Percentiles rank a stretch among this genome's conserved stretches.
phyloP scores from a whole-genome alignment of 2,888 invertebrate genomes.

The Ariolimax columbianus region DNA sequence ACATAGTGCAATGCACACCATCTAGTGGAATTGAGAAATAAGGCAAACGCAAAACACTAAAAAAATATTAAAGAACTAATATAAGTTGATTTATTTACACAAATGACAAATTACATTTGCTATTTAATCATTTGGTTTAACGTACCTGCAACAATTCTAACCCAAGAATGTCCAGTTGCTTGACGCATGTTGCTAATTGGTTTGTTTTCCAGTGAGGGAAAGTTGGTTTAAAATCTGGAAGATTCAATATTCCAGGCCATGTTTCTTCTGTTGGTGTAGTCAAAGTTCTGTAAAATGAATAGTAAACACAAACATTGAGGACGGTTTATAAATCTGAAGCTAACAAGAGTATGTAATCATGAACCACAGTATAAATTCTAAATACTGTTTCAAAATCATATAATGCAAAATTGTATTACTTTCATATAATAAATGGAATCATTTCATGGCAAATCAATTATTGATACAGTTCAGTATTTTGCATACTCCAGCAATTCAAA shows the following conservation, averaged over 20 bases:
- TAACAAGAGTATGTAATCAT: neutral
- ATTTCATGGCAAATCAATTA: no score
- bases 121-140: neutral
- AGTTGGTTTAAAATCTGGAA: conserved; percentile 95
- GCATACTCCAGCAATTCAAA: no score
- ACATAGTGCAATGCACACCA: no score
- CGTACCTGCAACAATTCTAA: conserved; percentile 85
- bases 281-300: conserved; percentile 84
- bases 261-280: conserved; percentile 95
- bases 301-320: neutral
- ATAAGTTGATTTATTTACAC: no score
- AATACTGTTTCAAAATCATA: neutral
- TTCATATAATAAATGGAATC: no score
- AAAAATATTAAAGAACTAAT: no score
- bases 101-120: neutral
- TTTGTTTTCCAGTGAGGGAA: conserved; percentile 96
- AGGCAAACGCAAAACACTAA: no score
- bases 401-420: no score
- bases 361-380: neutral
- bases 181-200: conserved; percentile 87
- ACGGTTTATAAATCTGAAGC: neutral
- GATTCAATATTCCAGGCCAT: conserved; percentile 94
- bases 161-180: conserved; percentile 87
- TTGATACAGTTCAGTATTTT: no score
- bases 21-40: no score